phyloP scores from a whole-genome alignment of 2,113 vertebrate genomes.

The Meriones unguiculatus region DNA sequence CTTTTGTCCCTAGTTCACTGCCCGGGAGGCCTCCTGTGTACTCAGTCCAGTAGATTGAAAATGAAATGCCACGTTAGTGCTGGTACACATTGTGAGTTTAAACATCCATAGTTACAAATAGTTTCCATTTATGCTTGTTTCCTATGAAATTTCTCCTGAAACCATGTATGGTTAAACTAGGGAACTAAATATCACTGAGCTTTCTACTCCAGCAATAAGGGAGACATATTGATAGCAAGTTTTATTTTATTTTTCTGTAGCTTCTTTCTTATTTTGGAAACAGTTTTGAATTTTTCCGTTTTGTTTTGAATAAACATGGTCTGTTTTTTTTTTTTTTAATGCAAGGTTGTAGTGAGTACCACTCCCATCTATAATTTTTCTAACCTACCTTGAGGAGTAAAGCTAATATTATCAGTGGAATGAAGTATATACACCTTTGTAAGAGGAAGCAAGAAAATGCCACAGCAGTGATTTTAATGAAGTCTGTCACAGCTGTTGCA shows the following conservation, averaged over 20 bases:
- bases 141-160: neutral
- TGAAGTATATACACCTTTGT: neutral
- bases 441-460: neutral
- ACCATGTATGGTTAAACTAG: neutral
- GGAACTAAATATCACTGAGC: neutral
- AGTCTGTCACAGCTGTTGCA: neutral
- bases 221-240: neutral
- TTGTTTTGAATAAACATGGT: neutral
- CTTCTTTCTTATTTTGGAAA: constrained; percentile 28
- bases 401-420: neutral
- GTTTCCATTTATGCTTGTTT: neutral
- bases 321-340: neutral
- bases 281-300: neutral
- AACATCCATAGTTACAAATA: neutral
- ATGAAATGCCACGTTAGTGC: neutral
- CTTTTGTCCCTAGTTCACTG: neutral
- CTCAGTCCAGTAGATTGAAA: neutral
- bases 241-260: neutral
- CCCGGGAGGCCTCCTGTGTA: neutral
- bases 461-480: neutral
- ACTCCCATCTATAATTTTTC: neutral
- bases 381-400: neutral
- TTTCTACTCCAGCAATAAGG: neutral
- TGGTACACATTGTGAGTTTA: neutral
- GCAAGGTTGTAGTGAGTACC: neutral